Percentiles rank a stretch among this genome's conserved stretches.
phyloP scores from a whole-genome alignment of 2,888 invertebrate species.

The Phengaris alcon region DNA sequence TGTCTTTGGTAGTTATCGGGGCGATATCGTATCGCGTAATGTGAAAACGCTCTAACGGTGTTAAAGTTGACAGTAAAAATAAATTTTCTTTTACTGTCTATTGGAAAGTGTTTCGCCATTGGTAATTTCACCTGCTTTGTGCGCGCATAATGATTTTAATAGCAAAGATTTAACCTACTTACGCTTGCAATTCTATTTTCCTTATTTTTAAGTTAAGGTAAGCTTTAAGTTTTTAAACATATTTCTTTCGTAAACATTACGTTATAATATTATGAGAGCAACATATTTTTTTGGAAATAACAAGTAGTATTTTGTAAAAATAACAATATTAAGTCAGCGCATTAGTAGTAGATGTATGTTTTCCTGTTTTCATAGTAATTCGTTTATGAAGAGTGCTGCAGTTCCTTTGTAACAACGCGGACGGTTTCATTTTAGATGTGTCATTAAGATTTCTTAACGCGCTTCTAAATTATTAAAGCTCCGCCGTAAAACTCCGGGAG shows the following conservation, averaged over 20 bases:
- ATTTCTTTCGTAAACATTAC: not conserved
- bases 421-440: too few species aligned
- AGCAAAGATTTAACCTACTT: constrained; percentile 21
- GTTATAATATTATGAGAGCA: not conserved
- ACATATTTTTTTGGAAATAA: not conserved
- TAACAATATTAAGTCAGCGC: not conserved
- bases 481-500: too few species aligned
- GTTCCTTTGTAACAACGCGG: too few species aligned
- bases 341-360: not conserved
- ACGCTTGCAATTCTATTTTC: not conserved
- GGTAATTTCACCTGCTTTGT: constrained; percentile 20
- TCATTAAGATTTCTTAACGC: too few species aligned
- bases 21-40: too few species aligned
- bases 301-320: not conserved
- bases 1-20: too few species aligned
- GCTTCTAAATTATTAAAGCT: too few species aligned
- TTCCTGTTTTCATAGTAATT: too few species aligned
- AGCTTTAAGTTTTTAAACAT: not conserved
- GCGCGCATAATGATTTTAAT: constrained; percentile 3
- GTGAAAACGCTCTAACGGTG: too few species aligned
- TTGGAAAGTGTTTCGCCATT: constrained; percentile 22
- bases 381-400: too few species aligned
- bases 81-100: constrained; percentile 1
- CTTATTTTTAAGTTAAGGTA: not conserved
- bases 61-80: not conserved